Percentiles rank a stretch among this genome's conserved stretches.
Evolutionary conservation across 2,888 invertebrate species (phyloP).

Genomic region (Coelinius sp.): DNA sequence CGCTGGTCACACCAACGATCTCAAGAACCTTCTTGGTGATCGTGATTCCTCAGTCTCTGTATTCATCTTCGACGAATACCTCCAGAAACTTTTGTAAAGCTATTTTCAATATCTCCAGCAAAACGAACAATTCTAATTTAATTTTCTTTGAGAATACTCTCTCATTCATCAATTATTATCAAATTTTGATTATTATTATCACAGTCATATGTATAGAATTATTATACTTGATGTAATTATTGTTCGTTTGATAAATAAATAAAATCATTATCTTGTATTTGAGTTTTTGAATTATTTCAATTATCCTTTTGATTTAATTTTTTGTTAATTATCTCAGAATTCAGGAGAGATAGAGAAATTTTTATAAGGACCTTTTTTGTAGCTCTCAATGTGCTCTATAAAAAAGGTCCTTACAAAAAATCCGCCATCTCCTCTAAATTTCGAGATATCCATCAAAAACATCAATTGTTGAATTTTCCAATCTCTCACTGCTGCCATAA

Average conservation of each 20-base stretch:
- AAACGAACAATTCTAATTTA: constrained; percentile 3
- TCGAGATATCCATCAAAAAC: background rate
- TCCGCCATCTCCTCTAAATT: background rate
- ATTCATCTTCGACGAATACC: constrained; percentile 82
- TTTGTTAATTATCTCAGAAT: background rate
- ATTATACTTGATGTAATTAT: constrained; percentile 34
- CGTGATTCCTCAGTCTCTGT: constrained; percentile 78
- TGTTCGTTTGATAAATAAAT: constrained; percentile 10
- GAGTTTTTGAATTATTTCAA: background rate
- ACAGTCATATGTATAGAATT: constrained; percentile 26
- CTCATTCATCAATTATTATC: background rate
- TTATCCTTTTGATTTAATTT: no score
- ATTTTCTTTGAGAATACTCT: background rate
- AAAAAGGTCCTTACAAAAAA: background rate
- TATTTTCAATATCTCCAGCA: constrained; percentile 9
- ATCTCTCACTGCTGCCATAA: background rate
- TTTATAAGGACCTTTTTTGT: background rate
- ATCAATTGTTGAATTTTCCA: background rate
- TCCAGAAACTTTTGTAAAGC: constrained; percentile 60
- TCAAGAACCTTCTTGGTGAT: constrained; percentile 77
- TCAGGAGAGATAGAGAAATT: background rate
- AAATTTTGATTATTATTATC: constrained; percentile 1
- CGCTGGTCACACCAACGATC: constrained; percentile 82
- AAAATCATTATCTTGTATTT: constrained; percentile 4
- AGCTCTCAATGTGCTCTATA: background rate